A percentile compares a stretch with the other conserved stretches of the same genome.
phyloP scores from a whole-genome alignment of 2,888 invertebrate species.

The Noctua comes region DNA sequence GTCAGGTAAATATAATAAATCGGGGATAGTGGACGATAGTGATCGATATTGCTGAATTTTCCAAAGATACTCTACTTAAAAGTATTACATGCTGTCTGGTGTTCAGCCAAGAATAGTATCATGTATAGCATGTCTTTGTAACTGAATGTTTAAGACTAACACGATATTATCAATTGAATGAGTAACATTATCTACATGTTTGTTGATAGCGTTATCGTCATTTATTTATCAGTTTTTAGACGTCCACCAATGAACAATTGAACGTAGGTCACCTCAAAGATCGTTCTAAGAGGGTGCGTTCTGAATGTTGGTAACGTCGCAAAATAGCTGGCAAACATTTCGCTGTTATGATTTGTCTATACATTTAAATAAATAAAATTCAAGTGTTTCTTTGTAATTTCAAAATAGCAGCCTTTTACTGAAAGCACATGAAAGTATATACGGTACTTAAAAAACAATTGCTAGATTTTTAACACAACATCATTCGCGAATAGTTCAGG shows the following conservation, averaged over 20 bases:
- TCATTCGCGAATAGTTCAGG: no score
- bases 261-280: slow-evolving; percentile 15
- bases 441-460: no score
- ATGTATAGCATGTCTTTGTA: slow-evolving; percentile 20
- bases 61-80: slow-evolving; percentile 31
- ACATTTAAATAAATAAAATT: no score
- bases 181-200: slow-evolving; percentile 35
- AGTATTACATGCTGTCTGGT: slow-evolving; percentile 17
- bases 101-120: slow-evolving; percentile 7
- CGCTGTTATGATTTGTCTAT: no score
- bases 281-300: background rate
- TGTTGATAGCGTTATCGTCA: slow-evolving; percentile 41
- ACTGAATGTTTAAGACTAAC: slow-evolving; percentile 35
- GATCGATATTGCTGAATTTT: slow-evolving; percentile 8
- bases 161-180: slow-evolving; percentile 46
- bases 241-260: background rate
- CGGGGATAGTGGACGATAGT: slow-evolving; percentile 50
- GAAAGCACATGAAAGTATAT: no score
- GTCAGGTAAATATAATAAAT: slow-evolving; percentile 45
- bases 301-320: background rate
- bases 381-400: no score
- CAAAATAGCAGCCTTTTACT: no score
- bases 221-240: slow-evolving; percentile 45
- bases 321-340: background rate
- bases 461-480: no score